Percentiles rank a stretch among this genome's conserved stretches.
Evolutionary conservation across 2,797 vertebrate genomes (phyloP).

Genomic region (Hoplostethus atlanticus): DNA sequence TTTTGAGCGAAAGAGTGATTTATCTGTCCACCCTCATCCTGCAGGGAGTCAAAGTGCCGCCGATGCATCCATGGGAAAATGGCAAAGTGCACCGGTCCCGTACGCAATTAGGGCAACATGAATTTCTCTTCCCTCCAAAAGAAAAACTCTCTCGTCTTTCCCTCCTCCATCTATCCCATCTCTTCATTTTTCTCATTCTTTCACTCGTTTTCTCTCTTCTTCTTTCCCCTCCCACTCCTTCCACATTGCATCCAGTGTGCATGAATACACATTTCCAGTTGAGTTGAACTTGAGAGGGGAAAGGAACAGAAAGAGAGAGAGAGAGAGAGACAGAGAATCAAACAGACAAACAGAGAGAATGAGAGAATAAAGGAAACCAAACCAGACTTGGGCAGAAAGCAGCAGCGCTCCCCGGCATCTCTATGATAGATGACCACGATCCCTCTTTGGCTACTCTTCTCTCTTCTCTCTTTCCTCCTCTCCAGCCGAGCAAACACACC

Average conservation of each 20-base stretch:
- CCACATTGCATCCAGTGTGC: background rate
- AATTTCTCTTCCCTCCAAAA: background rate
- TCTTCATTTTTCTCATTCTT: too few relatives aligned
- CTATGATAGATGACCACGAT: conserved; percentile 7
- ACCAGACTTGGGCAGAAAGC: background rate
- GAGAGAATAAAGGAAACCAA: background rate
- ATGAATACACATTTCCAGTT: conserved; percentile 2
- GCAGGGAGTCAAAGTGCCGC: conserved; percentile 13
- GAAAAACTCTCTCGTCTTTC: background rate
- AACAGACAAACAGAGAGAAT: background rate
- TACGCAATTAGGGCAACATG: background rate
- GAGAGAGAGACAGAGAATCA: background rate
- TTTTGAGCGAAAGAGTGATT: conserved; percentile 14
- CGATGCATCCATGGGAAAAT: conserved; percentile 1
- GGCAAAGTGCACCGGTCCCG: background rate
- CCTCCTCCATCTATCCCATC: background rate
- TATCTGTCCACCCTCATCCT: background rate
- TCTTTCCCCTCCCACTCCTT: too few relatives aligned
- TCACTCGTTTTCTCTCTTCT: too few relatives aligned
- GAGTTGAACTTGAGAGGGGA: background rate
- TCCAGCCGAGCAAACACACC: conserved; percentile 38
- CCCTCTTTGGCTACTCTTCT: background rate
- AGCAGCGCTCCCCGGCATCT: conserved; percentile 17
- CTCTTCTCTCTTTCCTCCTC: conserved; percentile 6
- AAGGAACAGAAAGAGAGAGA: background rate